Evolutionary conservation across 2,113 vertebrate genomes (phyloP), one percentile per base, ranked within the genome.

Genomic region (Hylia prasina): DNA sequence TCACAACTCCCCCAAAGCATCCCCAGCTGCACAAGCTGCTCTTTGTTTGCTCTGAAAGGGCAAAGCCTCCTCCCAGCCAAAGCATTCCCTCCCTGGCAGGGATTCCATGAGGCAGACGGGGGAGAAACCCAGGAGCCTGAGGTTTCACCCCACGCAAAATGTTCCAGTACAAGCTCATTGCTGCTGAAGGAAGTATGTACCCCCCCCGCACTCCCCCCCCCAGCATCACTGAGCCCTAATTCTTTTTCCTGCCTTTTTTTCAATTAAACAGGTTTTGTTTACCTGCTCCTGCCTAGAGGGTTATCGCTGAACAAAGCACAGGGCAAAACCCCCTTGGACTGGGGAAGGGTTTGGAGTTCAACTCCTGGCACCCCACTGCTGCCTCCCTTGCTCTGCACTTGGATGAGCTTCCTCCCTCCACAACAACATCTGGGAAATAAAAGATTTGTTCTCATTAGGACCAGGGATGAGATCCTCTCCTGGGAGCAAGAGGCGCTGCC

Each of bases 41-140:
- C 95, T 94, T 96, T 97, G 95, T 96, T 70, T 23, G 58, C 64
- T 81, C 25, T 3, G 0, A 94, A 96, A 96, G 92, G 90, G 90
- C 92, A 93, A 75, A 82, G 47, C 37, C 85, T 89, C 61, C 81
- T 56, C 79, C 11, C 8, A 82, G 77, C 40, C 72, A 39, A 75
- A 71, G 42, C 6, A 12, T 66, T 94, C 88, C 79, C n/a, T 61
- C 65, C 69, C 90, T 77, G 82, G 73, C 79, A 87, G 39, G 19
- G 37, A 45, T 91, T 57, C 64, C 23, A 16, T 0, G 3, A 64
- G 80, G 9, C 61, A 15, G 18, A 20, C 4, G 3, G 39, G 76
- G 35, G 39, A 87, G 35, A 31, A 66, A 54, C 87, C 69, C 81
- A 13, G 31, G 23, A 87, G 58, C 21, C 33, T 31, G 63, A 91